These are phyloP conservation scores for Brachyptera risi DNA, from an alignment of 2,888 invertebrate species.

Conservation along the genomic window DNA sequence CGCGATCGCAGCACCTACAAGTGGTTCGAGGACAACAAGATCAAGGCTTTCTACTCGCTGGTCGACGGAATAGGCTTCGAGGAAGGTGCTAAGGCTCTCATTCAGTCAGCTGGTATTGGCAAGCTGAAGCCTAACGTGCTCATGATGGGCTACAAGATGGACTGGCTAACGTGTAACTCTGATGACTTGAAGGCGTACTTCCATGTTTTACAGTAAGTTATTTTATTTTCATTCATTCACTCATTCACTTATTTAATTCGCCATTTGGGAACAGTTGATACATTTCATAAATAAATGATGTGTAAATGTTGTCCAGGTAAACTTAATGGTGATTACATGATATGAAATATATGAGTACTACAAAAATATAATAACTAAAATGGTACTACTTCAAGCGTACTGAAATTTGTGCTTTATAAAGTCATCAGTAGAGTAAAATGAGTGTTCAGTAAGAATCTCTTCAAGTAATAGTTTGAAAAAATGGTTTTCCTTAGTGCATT, in stretches of 20 bases:
- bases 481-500: too few species aligned
- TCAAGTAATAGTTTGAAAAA: too few species aligned
- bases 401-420: too few species aligned
- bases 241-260: too few species aligned
- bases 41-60: constrained; percentile 83
- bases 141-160: constrained; percentile 89
- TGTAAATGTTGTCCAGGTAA: not conserved
- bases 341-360: too few species aligned
- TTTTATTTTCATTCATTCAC: constrained; percentile 36
- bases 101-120: constrained; percentile 88
- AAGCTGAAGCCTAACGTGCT: constrained; percentile 90
- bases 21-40: constrained; percentile 76
- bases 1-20: constrained; percentile 64
- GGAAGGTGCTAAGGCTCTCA: constrained; percentile 73
- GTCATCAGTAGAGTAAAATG: too few species aligned
- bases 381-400: too few species aligned
- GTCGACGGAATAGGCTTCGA: constrained; percentile 66
- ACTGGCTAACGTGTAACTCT: constrained; percentile 76
- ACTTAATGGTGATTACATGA: too few species aligned
- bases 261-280: too few species aligned
- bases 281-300: not conserved
- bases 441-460: too few species aligned
- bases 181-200: constrained; percentile 85
- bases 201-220: constrained; percentile 90
- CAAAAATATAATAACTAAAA: too few species aligned